These are phyloP conservation scores for Oncorhynchus keta DNA, from an alignment of 2,113 vertebrate species.

Conservation along the genomic window DNA sequence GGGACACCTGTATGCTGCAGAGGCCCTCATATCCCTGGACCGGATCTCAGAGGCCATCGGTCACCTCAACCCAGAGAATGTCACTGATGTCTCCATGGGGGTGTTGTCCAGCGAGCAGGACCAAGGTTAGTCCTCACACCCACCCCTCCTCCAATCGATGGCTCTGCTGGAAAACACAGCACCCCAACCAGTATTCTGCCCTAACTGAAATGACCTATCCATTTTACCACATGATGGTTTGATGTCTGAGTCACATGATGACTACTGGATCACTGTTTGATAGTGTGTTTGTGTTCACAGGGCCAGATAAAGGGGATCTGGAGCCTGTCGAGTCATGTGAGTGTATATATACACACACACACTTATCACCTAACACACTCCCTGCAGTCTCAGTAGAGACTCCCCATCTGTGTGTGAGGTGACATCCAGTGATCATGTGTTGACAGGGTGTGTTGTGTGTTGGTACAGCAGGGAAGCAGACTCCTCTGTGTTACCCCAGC, in stretches of 20 bases:
- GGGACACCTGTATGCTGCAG: constrained; percentile 95
- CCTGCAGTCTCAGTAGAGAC: background rate
- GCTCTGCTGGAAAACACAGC: too few relatives aligned
- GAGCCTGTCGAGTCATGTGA: constrained; percentile 93
- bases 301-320: constrained; percentile 92
- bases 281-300: constrained; percentile 62
- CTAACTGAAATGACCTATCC: too few relatives aligned
- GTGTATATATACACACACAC: constrained; percentile 47
- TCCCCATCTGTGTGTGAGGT: too few relatives aligned
- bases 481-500: constrained; percentile 92
- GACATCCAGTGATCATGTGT: too few relatives aligned
- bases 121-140: constrained; percentile 79
- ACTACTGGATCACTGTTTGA: background rate
- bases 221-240: too few relatives aligned
- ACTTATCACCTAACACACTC: background rate
- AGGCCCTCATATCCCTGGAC: constrained; percentile 97
- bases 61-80: constrained; percentile 95
- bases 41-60: constrained; percentile 96
- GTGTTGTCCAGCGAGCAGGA: constrained; percentile 91
- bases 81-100: constrained; percentile 93
- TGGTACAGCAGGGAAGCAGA: constrained; percentile 87
- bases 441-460: background rate
- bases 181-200: background rate
- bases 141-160: background rate
- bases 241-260: background rate